phyloP scores from a whole-genome alignment of 1,140 invertebrate species.

The Zophobas morio region DNA sequence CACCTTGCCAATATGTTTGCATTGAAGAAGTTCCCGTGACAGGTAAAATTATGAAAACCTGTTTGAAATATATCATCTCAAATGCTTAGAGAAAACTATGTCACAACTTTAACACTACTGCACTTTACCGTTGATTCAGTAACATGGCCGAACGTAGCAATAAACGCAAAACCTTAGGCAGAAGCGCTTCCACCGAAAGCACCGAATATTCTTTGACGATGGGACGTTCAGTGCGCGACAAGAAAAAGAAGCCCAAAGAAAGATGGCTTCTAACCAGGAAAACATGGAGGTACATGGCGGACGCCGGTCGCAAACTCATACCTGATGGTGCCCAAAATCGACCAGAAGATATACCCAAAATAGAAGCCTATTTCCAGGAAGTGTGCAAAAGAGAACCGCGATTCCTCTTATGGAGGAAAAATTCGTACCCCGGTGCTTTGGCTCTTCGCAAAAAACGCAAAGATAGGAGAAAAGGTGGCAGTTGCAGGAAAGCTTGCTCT shows the following conservation, averaged over 20 bases:
- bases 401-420: slow-evolving; percentile 86
- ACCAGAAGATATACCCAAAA: slow-evolving; percentile 81
- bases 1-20: slow-evolving; percentile 13
- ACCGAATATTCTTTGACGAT: slow-evolving; percentile 65
- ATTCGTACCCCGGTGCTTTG: slow-evolving; percentile 81
- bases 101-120: slow-evolving; percentile 16
- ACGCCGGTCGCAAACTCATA: slow-evolving; percentile 87
- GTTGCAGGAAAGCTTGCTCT: slow-evolving; percentile 75
- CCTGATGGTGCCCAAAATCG: slow-evolving; percentile 82
- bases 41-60: slow-evolving; percentile 13
- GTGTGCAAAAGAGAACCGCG: slow-evolving; percentile 83
- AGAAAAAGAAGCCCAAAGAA: slow-evolving; percentile 75
- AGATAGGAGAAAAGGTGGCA: slow-evolving; percentile 75
- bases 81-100: slow-evolving; percentile 25
- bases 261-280: slow-evolving; percentile 89
- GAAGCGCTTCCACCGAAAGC: slow-evolving; percentile 64
- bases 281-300: slow-evolving; percentile 92
- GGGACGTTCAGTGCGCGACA: slow-evolving; percentile 70
- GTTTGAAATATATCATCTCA: slow-evolving; percentile 1
- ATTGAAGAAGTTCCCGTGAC: slow-evolving; percentile 5
- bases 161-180: slow-evolving; percentile 60
- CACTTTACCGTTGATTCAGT: slow-evolving; percentile 9
- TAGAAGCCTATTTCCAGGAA: slow-evolving; percentile 88
- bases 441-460: slow-evolving; percentile 72
- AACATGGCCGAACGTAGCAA: slow-evolving; percentile 62